phyloP scores from a whole-genome alignment of 2,113 vertebrate genomes.

The Zosterops hypoxanthus region DNA sequence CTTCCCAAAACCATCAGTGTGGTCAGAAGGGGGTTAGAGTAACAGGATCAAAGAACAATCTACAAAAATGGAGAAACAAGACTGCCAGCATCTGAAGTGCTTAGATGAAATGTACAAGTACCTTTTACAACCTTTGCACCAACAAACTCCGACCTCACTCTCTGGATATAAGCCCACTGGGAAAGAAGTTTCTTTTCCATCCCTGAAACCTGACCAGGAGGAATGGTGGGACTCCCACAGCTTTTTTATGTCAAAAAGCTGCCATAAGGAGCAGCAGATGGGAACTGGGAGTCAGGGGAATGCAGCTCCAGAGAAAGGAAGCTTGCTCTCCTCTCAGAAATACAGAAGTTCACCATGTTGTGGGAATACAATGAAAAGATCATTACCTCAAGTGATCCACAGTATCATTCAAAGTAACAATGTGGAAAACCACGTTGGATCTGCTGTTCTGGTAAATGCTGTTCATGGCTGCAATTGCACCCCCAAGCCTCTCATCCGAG shows the following conservation, averaged over 20 bases:
- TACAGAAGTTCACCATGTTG: neutral
- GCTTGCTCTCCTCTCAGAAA: neutral
- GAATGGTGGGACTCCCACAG: neutral
- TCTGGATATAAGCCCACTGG: neutral
- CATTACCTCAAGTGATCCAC: slow-evolving; percentile 88
- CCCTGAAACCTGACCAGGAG: neutral
- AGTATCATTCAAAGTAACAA: slow-evolving; percentile 91
- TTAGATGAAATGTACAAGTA: neutral
- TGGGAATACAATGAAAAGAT: neutral
- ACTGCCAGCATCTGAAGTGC: neutral
- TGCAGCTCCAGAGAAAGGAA: neutral
- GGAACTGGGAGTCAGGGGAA: neutral
- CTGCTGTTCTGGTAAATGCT: slow-evolving; percentile 88
- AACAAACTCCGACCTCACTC: neutral
- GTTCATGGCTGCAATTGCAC: slow-evolving; percentile 89
- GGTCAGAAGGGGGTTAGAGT: neutral
- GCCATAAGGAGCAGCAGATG: neutral
- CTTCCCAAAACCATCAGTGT: neutral
- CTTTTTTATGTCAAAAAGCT: neutral
- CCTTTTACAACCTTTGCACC: neutral
- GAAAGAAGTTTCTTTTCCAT: neutral
- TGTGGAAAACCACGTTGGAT: slow-evolving; percentile 88
- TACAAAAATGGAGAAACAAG: neutral
- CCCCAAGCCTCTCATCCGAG: slow-evolving; percentile 88
- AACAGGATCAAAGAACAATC: neutral